Conservation (phyloP, 2,797 vertebrate genomes). For the Ficedula albicollis region DNA sequence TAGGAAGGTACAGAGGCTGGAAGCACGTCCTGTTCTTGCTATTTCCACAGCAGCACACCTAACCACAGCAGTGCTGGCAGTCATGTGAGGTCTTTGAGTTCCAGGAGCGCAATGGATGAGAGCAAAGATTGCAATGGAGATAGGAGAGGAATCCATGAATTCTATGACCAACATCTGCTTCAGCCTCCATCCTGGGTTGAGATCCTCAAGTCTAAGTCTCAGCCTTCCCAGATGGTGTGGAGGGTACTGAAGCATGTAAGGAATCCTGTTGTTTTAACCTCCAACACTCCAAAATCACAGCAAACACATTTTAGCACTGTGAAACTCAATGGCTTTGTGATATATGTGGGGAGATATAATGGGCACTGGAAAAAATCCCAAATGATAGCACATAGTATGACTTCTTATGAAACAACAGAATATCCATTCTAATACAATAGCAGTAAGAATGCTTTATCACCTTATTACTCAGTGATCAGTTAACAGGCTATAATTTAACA, state of each 20-base stretch:
- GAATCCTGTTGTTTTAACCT: neutral
- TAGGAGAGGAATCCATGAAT: neutral
- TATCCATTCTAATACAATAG: neutral
- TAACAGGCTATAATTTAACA: neutral
- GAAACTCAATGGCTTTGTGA: neutral
- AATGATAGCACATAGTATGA: neutral
- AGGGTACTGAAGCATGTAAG: neutral
- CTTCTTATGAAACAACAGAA: neutral
- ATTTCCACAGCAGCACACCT: neutral
- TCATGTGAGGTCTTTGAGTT: neutral
- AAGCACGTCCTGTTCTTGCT: neutral
- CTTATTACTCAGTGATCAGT: neutral
- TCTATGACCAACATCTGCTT: neutral
- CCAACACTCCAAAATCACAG: neutral
- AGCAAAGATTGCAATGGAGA: neutral
- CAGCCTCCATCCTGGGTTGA: neutral
- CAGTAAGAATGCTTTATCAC: neutral
- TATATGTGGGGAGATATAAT: neutral
- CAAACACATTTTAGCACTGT: neutral
- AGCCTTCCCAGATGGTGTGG: neutral
- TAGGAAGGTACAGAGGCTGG: neutral
- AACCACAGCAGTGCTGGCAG: neutral
- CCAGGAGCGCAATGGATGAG: neutral
- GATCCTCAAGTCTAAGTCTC: neutral
- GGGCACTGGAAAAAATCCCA: neutral